phyloP scores from a whole-genome alignment of 2,113 vertebrate genomes.

The Aleadryas rufinucha region DNA sequence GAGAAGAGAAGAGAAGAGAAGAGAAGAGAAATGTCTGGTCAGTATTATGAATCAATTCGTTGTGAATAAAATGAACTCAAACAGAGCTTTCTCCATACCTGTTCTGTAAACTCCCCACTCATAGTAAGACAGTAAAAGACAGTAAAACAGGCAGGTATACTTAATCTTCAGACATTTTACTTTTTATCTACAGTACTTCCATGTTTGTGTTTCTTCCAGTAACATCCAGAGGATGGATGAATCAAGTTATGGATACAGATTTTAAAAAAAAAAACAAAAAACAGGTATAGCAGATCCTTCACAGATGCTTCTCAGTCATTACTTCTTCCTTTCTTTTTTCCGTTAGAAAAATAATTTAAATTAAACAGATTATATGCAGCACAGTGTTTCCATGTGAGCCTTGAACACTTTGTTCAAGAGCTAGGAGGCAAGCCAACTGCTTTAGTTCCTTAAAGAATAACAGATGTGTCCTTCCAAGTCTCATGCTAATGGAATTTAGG shows the following conservation, averaged over 20 bases:
- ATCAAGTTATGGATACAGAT: conserved; percentile 3
- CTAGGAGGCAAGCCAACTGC: conserved; percentile 68
- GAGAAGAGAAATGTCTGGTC: neutral
- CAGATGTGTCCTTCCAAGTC: conserved; percentile 68
- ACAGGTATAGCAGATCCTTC: conserved; percentile 2
- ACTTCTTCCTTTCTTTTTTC: conserved; percentile 11
- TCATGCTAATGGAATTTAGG: conserved; percentile 61
- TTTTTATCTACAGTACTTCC: conserved; percentile 13
- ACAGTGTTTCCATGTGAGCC: conserved; percentile 57
- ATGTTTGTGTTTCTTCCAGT: neutral
- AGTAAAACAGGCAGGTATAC: conserved; percentile 35
- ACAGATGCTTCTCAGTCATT: conserved; percentile 40
- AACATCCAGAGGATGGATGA: conserved; percentile 3
- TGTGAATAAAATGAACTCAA: neutral
- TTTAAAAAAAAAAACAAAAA: neutral
- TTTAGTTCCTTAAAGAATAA: conserved; percentile 70
- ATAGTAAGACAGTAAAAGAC: neutral
- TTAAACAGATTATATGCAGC: conserved; percentile 60
- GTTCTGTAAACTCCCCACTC: neutral
- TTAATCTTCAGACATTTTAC: neutral
- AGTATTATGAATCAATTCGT: neutral
- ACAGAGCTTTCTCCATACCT: neutral
- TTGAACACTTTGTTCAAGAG: conserved; percentile 68
- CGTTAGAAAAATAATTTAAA: conserved; percentile 52
- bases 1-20: accelerated